Percentiles rank a stretch among this genome's conserved stretches.
phyloP scores from a whole-genome alignment of 1,140 invertebrate genomes.

The Drosophila subobscura region DNA sequence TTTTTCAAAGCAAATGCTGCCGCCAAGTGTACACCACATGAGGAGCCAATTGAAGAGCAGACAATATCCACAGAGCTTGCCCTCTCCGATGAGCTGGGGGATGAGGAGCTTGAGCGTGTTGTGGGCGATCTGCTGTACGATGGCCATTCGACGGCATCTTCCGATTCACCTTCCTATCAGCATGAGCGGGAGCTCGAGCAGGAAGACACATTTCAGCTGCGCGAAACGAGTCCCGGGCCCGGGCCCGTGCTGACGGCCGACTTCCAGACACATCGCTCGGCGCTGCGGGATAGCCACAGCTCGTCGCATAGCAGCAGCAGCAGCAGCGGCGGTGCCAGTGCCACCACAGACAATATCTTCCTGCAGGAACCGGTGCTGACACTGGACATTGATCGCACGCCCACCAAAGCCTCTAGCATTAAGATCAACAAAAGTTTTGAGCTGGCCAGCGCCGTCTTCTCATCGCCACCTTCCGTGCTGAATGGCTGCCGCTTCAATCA shows the following conservation, averaged over 20 bases:
- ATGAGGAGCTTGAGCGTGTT: constrained; percentile 36
- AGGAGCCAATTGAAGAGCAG: constrained; percentile 32
- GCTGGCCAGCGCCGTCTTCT: constrained; percentile 69
- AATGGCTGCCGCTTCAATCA: constrained; percentile 78
- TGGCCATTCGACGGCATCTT: constrained; percentile 49
- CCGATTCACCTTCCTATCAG: constrained; percentile 58
- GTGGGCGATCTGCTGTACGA: constrained; percentile 57
- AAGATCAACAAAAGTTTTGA: constrained; percentile 81
- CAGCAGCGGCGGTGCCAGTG: constrained; percentile 25
- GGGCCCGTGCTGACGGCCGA: constrained; percentile 14
- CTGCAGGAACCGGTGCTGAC: constrained; percentile 80
- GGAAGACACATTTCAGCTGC: constrained; percentile 7
- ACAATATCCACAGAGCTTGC: constrained; percentile 27
- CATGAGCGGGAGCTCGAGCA: constrained; percentile 39
- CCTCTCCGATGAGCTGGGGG: background rate
- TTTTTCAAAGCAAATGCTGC: constrained; percentile 75
- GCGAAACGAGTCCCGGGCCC: constrained; percentile 13
- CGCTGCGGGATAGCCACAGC: constrained; percentile 64
- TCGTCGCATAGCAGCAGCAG: constrained; percentile 71
- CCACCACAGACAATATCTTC: constrained; percentile 77
- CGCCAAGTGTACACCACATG: constrained; percentile 41
- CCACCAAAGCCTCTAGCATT: constrained; percentile 79
- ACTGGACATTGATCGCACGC: constrained; percentile 80
- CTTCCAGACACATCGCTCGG: constrained; percentile 72
- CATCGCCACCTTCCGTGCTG: constrained; percentile 68